Evolutionary conservation across 2,888 invertebrate genomes (phyloP).

Genomic region (Cephus sareptanus): DNA sequence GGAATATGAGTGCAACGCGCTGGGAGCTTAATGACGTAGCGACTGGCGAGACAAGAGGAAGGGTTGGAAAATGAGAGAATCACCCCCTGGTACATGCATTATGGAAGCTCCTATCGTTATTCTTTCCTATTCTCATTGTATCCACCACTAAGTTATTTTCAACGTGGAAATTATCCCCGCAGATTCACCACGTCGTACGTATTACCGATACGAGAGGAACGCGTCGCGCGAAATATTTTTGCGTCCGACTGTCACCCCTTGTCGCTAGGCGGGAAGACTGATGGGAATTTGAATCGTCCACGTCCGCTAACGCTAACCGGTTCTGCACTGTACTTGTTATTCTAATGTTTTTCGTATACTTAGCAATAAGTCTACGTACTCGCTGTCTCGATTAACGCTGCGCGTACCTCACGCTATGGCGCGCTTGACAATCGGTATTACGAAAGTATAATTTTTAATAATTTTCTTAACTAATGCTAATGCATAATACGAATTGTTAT

Average conservation of each 20-base stretch:
- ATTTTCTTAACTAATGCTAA: neutral
- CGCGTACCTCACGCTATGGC: neutral
- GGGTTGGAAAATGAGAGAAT: constrained; percentile 16
- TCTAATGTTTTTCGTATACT: too few species aligned
- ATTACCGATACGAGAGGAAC: neutral
- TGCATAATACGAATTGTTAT: neutral
- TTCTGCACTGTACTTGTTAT: neutral
- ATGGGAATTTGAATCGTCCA: neutral
- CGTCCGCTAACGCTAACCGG: neutral
- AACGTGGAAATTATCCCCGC: neutral
- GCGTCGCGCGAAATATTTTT: neutral
- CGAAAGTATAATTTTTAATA: neutral
- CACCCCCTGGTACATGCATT: constrained; percentile 27
- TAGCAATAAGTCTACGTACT: neutral
- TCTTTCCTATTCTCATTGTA: constrained; percentile 7
- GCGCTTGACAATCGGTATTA: neutral
- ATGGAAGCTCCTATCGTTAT: constrained; percentile 23
- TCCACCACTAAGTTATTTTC: neutral
- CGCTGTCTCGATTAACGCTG: neutral
- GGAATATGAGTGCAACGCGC: constrained; percentile 3
- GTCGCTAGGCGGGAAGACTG: neutral
- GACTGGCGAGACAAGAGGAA: constrained; percentile 21
- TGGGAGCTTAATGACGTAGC: constrained; percentile 41
- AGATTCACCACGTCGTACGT: neutral
- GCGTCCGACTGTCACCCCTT: neutral